phyloP scores from a whole-genome alignment of 2,113 vertebrate genomes.

The Prochilodus magdalenae region DNA sequence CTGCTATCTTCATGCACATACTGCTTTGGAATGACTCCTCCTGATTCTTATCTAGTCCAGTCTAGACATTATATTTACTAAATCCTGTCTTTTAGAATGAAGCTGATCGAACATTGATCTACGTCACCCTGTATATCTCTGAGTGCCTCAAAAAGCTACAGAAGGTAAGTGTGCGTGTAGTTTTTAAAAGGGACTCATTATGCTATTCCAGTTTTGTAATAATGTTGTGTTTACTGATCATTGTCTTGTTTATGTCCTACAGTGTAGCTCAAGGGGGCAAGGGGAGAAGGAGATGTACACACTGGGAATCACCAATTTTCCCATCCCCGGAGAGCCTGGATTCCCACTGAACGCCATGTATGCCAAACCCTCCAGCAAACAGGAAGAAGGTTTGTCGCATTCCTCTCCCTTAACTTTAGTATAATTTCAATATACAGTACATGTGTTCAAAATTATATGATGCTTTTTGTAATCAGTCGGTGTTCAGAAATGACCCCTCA shows the following conservation, averaged over 20 bases:
- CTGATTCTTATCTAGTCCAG: background rate
- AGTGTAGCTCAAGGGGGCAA: slow-evolving; percentile 95
- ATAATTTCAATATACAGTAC: too few species aligned
- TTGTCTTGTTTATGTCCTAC: slow-evolving; percentile 49
- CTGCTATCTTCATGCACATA: background rate
- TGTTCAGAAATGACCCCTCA: too few species aligned
- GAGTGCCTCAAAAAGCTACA: slow-evolving; percentile 98
- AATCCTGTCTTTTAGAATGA: slow-evolving; percentile 82
- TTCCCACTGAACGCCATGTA: slow-evolving; percentile 98
- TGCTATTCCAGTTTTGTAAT: too few species aligned
- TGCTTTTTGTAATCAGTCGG: too few species aligned
- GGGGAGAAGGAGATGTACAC: slow-evolving; percentile 99
- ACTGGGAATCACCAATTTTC: slow-evolving; percentile 95
- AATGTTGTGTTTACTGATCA: background rate
- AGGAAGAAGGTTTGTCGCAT: slow-evolving; percentile 77
- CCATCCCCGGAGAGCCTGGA: slow-evolving; percentile 98
- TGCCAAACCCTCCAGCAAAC: slow-evolving; percentile 74
- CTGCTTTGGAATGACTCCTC: background rate
- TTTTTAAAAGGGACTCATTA: too few species aligned
- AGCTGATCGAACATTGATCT: slow-evolving; percentile 97
- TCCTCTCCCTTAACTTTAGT: too few species aligned
- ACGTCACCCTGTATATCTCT: slow-evolving; percentile 96
- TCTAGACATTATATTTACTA: background rate
- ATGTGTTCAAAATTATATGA: too few species aligned
- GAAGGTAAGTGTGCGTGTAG: slow-evolving; percentile 80